These are phyloP conservation scores for Rhinichthys klamathensis DNA, from an alignment of 2,113 vertebrate species.

Conservation along the genomic window DNA sequence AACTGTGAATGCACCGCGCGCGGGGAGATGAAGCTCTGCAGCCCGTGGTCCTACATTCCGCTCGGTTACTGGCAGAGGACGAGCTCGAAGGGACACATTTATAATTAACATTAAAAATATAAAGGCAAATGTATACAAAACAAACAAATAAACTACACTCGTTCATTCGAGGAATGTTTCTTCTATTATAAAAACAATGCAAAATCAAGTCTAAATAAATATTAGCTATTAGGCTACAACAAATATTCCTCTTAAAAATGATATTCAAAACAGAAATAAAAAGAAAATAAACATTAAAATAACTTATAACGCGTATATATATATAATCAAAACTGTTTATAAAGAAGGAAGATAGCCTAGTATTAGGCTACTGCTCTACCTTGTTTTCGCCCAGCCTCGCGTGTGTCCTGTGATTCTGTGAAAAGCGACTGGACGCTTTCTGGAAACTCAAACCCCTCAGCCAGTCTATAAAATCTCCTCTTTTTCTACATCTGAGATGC, in stretches of 20 bases:
- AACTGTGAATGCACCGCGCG: constrained; percentile 77
- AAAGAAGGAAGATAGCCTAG: background rate
- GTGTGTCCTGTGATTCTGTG: background rate
- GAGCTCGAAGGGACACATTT: too few species aligned
- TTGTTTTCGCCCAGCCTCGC: background rate
- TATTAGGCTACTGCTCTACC: background rate
- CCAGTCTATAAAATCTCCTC: background rate
- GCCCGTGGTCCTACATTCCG: constrained; percentile 7
- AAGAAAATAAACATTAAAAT: background rate
- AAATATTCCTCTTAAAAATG: background rate
- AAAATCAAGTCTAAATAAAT: background rate
- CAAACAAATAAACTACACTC: background rate
- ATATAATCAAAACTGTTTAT: background rate
- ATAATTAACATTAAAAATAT: background rate
- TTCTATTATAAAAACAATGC: background rate
- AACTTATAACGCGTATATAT: too few species aligned
- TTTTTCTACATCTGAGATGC: background rate
- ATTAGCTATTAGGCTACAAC: too few species aligned
- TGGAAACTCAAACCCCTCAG: constrained; percentile 12
- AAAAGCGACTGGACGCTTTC: background rate
- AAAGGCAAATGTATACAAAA: background rate
- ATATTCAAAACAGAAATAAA: background rate
- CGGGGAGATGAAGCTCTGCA: background rate
- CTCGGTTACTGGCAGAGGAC: background rate
- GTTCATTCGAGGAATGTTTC: background rate